A percentile compares a stretch with the other conserved stretches of the same genome.
Conservation (phyloP, 2,113 vertebrate species). For the Probosciger aterrimus region DNA sequence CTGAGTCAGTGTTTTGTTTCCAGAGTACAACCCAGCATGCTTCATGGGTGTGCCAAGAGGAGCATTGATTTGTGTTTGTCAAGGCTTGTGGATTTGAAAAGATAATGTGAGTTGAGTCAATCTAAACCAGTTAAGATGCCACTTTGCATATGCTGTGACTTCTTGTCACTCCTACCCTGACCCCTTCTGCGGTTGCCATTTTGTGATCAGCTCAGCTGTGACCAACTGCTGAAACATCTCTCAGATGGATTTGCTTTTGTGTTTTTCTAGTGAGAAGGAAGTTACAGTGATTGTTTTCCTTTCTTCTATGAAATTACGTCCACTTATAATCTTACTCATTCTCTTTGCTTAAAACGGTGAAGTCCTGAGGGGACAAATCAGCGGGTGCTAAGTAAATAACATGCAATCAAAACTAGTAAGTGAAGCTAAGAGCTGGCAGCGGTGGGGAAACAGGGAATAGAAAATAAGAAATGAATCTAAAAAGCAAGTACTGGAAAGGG, state of each 20-base stretch:
- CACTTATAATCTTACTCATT: slow-evolving; percentile 15
- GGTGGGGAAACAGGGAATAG: background rate
- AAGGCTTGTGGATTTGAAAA: background rate
- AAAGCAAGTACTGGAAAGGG: background rate
- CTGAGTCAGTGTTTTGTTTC: slow-evolving; percentile 53
- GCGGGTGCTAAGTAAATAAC: slow-evolving; percentile 50
- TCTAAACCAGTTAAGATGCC: background rate
- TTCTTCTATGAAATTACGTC: slow-evolving; percentile 3
- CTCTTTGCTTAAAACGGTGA: slow-evolving; percentile 18
- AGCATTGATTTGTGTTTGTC: background rate
- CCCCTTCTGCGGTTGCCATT: background rate
- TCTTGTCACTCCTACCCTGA: background rate
- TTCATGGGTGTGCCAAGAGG: background rate
- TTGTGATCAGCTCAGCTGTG: background rate
- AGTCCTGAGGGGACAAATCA: slow-evolving; percentile 10
- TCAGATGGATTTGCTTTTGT: background rate
- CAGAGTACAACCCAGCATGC: background rate
- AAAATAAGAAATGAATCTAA: background rate
- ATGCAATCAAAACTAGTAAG: slow-evolving; percentile 45
- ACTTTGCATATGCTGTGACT: background rate
- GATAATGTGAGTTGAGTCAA: background rate
- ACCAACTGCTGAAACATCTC: background rate
- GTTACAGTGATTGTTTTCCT: slow-evolving; percentile 9
- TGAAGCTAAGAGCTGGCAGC: slow-evolving; percentile 26
- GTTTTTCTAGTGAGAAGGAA: background rate